phyloP scores from a whole-genome alignment of 2,113 vertebrate genomes.

The Hylia prasina region DNA sequence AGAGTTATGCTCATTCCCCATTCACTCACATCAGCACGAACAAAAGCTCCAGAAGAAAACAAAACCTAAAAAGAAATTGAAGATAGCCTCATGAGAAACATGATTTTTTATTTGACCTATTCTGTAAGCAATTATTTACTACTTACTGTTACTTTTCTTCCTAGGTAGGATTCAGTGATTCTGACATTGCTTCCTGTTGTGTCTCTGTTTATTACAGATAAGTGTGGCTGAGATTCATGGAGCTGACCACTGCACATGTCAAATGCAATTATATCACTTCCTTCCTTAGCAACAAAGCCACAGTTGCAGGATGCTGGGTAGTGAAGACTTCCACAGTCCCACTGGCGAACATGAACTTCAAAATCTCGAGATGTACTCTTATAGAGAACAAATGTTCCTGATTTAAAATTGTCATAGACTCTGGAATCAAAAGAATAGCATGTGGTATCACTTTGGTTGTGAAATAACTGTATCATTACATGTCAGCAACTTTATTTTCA shows the following conservation, averaged over 20 bases:
- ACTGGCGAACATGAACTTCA: conserved; percentile 87
- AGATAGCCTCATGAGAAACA: background rate
- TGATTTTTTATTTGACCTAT: background rate
- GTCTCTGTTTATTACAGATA: conserved; percentile 80
- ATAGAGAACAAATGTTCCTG: conserved; percentile 87
- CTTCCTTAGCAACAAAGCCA: conserved; percentile 83
- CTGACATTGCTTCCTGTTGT: conserved; percentile 69
- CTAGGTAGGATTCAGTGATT: conserved; percentile 86
- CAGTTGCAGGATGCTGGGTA: conserved; percentile 83
- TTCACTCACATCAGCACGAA: conserved; percentile 84
- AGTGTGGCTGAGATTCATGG: conserved; percentile 78
- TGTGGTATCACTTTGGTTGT: background rate
- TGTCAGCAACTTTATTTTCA: background rate
- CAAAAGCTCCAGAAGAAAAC: conserved; percentile 86
- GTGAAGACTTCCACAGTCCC: conserved; percentile 85
- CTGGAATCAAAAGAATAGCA: conserved; percentile 60
- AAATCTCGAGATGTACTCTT: conserved; percentile 78
- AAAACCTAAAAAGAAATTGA: conserved; percentile 71
- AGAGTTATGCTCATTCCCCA: conserved; percentile 92
- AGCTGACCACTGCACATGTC: conserved; percentile 87
- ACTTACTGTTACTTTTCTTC: conserved; percentile 91
- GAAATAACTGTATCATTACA: background rate
- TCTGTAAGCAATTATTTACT: background rate
- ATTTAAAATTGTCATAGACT: conserved; percentile 84
- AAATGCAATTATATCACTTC: conserved; percentile 75